Evolutionary conservation across 1,140 invertebrate species (phyloP).

Genomic region (Drosophila tropicalis): DNA sequence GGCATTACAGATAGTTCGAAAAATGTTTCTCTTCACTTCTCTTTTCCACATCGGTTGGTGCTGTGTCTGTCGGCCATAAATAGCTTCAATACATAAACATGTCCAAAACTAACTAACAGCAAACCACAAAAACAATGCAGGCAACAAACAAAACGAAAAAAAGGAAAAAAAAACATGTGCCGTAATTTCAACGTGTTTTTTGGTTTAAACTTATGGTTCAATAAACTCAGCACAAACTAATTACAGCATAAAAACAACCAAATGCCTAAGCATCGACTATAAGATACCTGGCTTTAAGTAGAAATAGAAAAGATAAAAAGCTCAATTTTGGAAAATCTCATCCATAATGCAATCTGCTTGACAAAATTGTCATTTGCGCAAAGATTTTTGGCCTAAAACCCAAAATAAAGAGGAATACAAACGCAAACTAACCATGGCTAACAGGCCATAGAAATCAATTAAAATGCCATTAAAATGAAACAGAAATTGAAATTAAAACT

Average conservation of each 20-base stretch:
- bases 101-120: slow-evolving; percentile 19
- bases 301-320: not conserved
- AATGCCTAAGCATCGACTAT: slow-evolving; percentile 24
- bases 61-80: slow-evolving; percentile 55
- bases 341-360: not conserved
- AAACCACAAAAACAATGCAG: slow-evolving; percentile 17
- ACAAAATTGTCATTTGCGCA: slow-evolving; percentile 29
- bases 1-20: not conserved
- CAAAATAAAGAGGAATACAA: not conserved
- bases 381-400: slow-evolving; percentile 18
- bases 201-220: slow-evolving; percentile 52
- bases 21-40: not conserved
- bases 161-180: not conserved
- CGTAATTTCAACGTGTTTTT: slow-evolving; percentile 9
- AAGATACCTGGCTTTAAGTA: slow-evolving; percentile 24
- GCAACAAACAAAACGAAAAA: not conserved
- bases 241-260: slow-evolving; percentile 33
- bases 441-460: slow-evolving; percentile 52
- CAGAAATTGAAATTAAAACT: slow-evolving; percentile 61
- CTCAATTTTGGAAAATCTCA: not conserved
- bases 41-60: not conserved
- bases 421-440: slow-evolving; percentile 23
- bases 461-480: slow-evolving; percentile 51
- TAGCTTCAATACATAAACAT: slow-evolving; percentile 59
- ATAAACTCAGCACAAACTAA: slow-evolving; percentile 59